Conservation (phyloP, 2,888 invertebrate genomes). For the Lasioglossum malachurum region DNA sequence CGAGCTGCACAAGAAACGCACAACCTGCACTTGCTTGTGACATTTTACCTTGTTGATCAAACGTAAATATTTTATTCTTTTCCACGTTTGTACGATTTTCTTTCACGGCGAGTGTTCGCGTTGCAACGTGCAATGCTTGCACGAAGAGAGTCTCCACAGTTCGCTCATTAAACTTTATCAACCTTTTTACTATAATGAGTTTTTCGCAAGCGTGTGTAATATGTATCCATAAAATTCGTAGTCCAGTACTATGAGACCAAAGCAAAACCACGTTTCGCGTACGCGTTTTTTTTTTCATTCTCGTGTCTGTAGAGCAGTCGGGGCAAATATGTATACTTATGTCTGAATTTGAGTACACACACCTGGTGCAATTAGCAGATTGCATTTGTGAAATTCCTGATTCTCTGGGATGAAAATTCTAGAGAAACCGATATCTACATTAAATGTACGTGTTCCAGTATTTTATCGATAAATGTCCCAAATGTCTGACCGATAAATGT, state of each 20-base stretch:
- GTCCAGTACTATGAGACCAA: background rate
- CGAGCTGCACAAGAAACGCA: background rate
- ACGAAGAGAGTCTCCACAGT: background rate
- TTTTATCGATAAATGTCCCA: too few relatives aligned
- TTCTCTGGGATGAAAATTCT: too few relatives aligned
- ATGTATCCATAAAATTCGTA: conserved; percentile 4
- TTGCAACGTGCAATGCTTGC: background rate
- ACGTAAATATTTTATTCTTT: background rate
- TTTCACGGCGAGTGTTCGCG: background rate
- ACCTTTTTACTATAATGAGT: conserved; percentile 13
- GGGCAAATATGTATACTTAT: background rate
- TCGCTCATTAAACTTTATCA: conserved; percentile 8
- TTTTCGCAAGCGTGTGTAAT: conserved; percentile 7
- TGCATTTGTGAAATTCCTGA: background rate
- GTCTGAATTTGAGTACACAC: background rate
- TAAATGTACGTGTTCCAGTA: too few relatives aligned
- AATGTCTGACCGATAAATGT: too few relatives aligned
- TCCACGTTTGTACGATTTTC: background rate
- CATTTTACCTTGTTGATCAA: background rate
- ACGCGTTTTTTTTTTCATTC: background rate
- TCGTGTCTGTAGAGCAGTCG: background rate
- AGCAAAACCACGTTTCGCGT: background rate
- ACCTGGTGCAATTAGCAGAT: background rate
- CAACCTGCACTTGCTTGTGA: background rate
- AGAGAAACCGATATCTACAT: too few relatives aligned